Conservation (phyloP, 2,797 vertebrate genomes). For the Diplodus puntazzo region DNA sequence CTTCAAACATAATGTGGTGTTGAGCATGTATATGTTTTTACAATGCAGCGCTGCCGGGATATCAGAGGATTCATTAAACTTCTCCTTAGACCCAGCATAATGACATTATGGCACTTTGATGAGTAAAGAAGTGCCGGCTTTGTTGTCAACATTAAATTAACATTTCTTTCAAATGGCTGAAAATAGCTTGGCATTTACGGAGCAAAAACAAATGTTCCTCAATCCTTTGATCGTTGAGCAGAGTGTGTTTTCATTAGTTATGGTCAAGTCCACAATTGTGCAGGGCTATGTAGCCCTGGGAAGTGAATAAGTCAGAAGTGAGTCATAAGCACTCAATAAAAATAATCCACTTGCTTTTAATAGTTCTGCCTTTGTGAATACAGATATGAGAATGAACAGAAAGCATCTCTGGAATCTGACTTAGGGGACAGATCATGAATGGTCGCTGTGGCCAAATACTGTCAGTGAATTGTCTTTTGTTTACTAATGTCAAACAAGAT, state of each 20-base stretch:
- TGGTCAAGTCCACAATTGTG: constrained; percentile 29
- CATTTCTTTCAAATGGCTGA: constrained; percentile 16
- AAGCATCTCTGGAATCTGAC: constrained; percentile 4
- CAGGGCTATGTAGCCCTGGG: constrained; percentile 14
- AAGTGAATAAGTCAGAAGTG: constrained; percentile 39
- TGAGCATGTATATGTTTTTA: not conserved
- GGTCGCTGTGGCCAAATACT: constrained; percentile 15
- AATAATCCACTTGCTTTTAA: constrained; percentile 51
- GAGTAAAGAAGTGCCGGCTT: constrained; percentile 39
- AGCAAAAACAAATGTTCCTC: constrained; percentile 45
- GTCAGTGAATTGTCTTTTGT: constrained; percentile 5
- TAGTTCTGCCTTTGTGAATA: constrained; percentile 14
- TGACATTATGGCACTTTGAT: constrained; percentile 12
- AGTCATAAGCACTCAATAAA: constrained; percentile 56
- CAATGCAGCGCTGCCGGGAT: constrained; percentile 24
- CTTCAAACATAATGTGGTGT: constrained; percentile 16
- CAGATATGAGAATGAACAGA: not conserved
- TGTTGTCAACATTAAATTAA: constrained; percentile 38
- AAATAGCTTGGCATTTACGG: constrained; percentile 41
- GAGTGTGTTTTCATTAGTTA: constrained; percentile 36
- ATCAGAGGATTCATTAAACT: constrained; percentile 24
- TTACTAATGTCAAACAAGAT: constrained; percentile 34
- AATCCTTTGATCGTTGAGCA: constrained; percentile 45
- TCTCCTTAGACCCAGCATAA: not conserved
- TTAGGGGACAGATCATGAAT: not conserved